Evolutionary conservation across 1,140 invertebrate genomes (phyloP).

Genomic region (Sipha flava): DNA sequence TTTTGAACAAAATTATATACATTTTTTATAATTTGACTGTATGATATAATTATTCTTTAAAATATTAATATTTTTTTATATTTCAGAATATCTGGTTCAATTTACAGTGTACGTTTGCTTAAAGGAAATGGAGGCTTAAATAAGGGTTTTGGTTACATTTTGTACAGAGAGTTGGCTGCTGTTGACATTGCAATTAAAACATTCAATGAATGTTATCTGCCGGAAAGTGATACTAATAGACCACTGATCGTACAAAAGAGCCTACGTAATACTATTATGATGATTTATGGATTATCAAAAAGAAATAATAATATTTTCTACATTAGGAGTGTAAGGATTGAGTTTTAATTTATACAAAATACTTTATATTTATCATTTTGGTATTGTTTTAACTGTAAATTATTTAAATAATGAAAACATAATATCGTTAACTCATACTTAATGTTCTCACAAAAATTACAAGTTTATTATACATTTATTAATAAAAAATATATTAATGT

Average conservation of each 20-base stretch:
- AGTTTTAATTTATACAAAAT: background rate
- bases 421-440: too few species aligned
- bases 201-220: background rate
- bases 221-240: constrained; percentile 5
- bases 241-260: constrained; percentile 18
- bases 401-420: too few species aligned
- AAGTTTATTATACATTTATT: too few species aligned
- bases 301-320: background rate
- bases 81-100: constrained; percentile 16
- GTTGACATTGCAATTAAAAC: background rate
- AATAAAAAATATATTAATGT: background rate
- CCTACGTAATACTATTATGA: constrained; percentile 22
- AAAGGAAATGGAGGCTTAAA: constrained; percentile 15
- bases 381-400: too few species aligned
- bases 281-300: constrained; percentile 17
- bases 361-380: background rate
- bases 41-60: too few species aligned
- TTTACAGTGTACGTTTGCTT: constrained; percentile 3
- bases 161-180: constrained; percentile 6
- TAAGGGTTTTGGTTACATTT: constrained; percentile 24
- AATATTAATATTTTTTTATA: background rate
- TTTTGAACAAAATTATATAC: too few species aligned
- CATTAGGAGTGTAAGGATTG: background rate
- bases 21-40: too few species aligned
- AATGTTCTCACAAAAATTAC: too few species aligned